These are phyloP conservation scores for Chironomus tepperi DNA, from an alignment of 1,140 invertebrate species.

Conservation along the genomic window DNA sequence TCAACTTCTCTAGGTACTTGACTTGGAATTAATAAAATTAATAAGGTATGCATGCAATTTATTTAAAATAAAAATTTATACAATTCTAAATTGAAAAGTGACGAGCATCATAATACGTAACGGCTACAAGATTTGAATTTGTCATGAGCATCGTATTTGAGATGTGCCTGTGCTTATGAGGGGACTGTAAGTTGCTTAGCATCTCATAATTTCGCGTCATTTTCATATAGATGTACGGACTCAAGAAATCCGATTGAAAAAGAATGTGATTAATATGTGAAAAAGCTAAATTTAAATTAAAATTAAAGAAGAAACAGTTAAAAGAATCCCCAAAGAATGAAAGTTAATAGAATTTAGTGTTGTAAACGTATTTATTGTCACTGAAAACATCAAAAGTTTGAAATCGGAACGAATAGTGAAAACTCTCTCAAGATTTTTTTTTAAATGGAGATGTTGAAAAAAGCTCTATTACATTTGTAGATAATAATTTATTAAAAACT, in stretches of 20 bases:
- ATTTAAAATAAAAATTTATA: too few relatives aligned
- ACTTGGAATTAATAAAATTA: too few relatives aligned
- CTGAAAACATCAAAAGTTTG: slow-evolving; percentile 18
- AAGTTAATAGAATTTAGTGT: slow-evolving; percentile 22
- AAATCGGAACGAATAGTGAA: slow-evolving; percentile 18
- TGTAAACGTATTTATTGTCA: slow-evolving; percentile 1
- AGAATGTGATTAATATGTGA: slow-evolving; percentile 23
- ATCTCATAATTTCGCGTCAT: slow-evolving; percentile 22
- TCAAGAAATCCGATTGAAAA: slow-evolving; percentile 17
- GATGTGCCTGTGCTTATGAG: background rate
- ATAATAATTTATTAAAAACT: slow-evolving; percentile 22
- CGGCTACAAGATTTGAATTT: background rate
- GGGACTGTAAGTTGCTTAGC: background rate
- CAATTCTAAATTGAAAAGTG: too few relatives aligned
- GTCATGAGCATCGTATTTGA: background rate
- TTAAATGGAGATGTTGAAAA: slow-evolving; percentile 19
- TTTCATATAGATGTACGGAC: slow-evolving; percentile 22
- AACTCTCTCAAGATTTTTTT: slow-evolving; percentile 13
- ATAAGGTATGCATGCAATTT: too few relatives aligned
- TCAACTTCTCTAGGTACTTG: too few relatives aligned
- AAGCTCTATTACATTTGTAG: slow-evolving; percentile 18
- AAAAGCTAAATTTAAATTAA: slow-evolving; percentile 22
- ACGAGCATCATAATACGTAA: background rate
- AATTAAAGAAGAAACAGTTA: slow-evolving; percentile 21
- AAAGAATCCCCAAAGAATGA: slow-evolving; percentile 19